Conservation (phyloP, 2,888 invertebrate species). For the Adela reaumurella region DNA sequence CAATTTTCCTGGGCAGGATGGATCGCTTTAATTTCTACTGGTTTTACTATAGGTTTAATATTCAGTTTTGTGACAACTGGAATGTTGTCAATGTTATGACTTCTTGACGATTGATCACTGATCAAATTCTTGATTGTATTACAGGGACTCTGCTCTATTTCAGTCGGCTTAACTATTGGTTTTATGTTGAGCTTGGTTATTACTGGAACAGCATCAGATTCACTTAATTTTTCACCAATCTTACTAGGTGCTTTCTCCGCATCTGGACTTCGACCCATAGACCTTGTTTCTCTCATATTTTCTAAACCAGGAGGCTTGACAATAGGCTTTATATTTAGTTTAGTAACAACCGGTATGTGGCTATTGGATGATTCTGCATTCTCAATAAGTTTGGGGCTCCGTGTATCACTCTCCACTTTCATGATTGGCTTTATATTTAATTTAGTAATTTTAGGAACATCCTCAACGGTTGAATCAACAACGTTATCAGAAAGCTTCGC, state of each 20-base stretch:
- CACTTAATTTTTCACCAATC: slow-evolving; percentile 40
- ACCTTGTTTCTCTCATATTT: slow-evolving; percentile 23
- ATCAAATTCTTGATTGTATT: slow-evolving; percentile 12
- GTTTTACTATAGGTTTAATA: slow-evolving; percentile 40
- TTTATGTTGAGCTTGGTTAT: slow-evolving; percentile 58
- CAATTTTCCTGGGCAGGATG: neutral
- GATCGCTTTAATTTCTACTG: slow-evolving; percentile 17
- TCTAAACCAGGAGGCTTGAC: slow-evolving; percentile 39
- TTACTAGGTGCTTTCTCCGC: slow-evolving; percentile 45
- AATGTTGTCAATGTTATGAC: slow-evolving; percentile 19
- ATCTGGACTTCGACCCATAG: slow-evolving; percentile 15
- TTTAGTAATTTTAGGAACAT: slow-evolving; percentile 51
- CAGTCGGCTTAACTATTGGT: slow-evolving; percentile 44
- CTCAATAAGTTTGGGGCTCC: neutral
- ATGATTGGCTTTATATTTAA: slow-evolving; percentile 51
- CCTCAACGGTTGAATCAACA: slow-evolving; percentile 40
- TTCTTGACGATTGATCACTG: no score
- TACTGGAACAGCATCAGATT: slow-evolving; percentile 45
- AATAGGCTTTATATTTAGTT: slow-evolving; percentile 56
- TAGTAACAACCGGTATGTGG: slow-evolving; percentile 43
- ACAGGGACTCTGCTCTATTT: slow-evolving; percentile 21
- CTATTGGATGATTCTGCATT: neutral
- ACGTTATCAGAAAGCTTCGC: slow-evolving; percentile 48
- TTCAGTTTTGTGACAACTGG: slow-evolving; percentile 42
- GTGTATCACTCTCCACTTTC: slow-evolving; percentile 22